Percentiles rank a stretch among this genome's conserved stretches.
Conservation (phyloP, 2,113 vertebrate species). For the Romanogobio albipinnatus region DNA sequence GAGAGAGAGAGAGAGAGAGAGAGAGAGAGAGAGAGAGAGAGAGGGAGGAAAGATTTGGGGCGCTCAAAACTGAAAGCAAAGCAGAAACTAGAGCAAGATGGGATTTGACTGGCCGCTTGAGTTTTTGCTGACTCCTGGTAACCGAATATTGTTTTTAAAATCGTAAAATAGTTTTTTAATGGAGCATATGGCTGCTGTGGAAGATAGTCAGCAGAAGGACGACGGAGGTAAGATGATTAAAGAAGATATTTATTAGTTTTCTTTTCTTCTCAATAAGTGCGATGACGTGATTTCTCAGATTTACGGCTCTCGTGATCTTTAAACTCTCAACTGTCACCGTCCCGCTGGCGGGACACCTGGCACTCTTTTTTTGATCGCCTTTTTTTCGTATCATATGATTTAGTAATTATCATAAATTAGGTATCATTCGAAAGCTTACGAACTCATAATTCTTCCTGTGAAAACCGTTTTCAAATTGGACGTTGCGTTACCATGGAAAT, state of each 20-base stretch:
- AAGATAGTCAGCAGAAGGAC: slow-evolving; percentile 18
- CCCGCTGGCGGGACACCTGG: too few species aligned
- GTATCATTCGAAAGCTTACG: too few species aligned
- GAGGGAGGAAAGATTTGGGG: slow-evolving; percentile 4
- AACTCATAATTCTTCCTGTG: too few species aligned
- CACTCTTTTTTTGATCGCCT: too few species aligned
- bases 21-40: slow-evolving; percentile 10
- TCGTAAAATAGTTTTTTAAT: slow-evolving; percentile 35
- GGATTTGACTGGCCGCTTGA: not conserved
- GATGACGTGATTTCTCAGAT: not conserved
- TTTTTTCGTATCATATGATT: too few species aligned
- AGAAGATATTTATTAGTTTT: not conserved
- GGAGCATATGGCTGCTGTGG: slow-evolving; percentile 19
- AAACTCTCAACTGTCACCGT: too few species aligned
- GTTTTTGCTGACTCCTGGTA: slow-evolving; percentile 12
- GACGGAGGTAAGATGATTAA: slow-evolving; percentile 56
- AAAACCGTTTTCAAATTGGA: too few species aligned
- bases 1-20: slow-evolving; percentile 32
- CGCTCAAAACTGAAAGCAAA: slow-evolving; percentile 16
- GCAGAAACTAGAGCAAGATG: slow-evolving; percentile 2
- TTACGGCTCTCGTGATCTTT: not conserved
- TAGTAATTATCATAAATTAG: too few species aligned
- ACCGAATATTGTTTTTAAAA: not conserved
- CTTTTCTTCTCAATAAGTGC: not conserved
- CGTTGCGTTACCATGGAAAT: too few species aligned